Conservation (phyloP, 2,797 vertebrate genomes). For the Dendrocincla tyrannina region DNA sequence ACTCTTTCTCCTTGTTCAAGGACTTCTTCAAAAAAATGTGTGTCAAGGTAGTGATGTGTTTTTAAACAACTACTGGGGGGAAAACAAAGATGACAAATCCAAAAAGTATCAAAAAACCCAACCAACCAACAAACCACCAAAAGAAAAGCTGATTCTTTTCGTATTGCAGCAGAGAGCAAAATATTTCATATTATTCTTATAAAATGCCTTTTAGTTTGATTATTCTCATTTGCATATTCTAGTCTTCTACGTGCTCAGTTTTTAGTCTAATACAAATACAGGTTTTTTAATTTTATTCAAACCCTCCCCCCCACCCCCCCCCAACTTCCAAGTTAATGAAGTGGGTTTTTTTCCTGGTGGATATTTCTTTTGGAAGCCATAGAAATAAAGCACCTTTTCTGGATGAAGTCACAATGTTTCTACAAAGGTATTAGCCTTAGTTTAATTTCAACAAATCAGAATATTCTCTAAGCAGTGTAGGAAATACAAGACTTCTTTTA, state of each 20-base stretch:
- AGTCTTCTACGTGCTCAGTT: background rate
- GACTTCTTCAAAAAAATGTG: background rate
- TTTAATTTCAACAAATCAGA: background rate
- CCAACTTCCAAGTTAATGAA: background rate
- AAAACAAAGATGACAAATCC: background rate
- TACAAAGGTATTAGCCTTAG: background rate
- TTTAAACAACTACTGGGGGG: background rate
- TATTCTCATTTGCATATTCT: background rate
- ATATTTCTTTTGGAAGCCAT: background rate
- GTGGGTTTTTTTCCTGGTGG: background rate
- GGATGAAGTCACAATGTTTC: background rate
- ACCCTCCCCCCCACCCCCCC: too few relatives aligned
- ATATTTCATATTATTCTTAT: background rate
- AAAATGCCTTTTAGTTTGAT: background rate
- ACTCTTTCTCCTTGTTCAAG: background rate
- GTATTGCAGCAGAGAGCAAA: background rate
- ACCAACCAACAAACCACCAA: background rate
- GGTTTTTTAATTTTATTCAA: background rate
- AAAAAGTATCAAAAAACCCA: background rate
- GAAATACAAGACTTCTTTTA: background rate
- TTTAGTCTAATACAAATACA: background rate
- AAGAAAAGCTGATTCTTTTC: background rate
- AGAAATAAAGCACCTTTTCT: background rate
- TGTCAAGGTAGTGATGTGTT: background rate
- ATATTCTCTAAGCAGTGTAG: background rate